Evolutionary conservation across 2,888 invertebrate genomes (phyloP), one percentile per base, ranked within the genome.

Genomic region (Drosophila affinis): DNA sequence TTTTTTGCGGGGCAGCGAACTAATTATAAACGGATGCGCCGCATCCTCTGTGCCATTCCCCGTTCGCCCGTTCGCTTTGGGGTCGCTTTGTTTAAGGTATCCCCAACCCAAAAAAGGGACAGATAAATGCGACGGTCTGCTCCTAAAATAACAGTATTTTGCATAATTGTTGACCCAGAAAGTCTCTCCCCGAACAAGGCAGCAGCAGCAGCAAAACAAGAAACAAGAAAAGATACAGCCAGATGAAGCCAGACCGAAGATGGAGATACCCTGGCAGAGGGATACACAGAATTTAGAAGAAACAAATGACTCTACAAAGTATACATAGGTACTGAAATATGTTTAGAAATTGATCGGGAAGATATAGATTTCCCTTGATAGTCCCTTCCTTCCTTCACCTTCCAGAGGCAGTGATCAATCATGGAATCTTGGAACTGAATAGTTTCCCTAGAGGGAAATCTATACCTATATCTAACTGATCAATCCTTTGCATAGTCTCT

Each of bases 81-180:
- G 44, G 52, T 34, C 49, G 62, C 67, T 72, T 79, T 76, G 77
- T 81, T 62, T 52, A 72, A 61, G 84, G 79, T 52, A 52, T 18
- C 9, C 47, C 72, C 72, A 60, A 72, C 71, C 68, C 70, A 60
- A 65, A 76, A 64, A 89, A 78, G 69, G 82, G 78, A 88, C 81
- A 88, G 89, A 89, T 85, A 86, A 85, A 88, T 86, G 88, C 78
- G 83, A 86, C 78, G 76, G 88, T 83, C 83, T 79, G 73, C 72
- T 80, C 71, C 69, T 76, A 87, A 80, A 81, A 83, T 77, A 88
- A 77, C 83, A 79, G 89, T 88, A 90, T 90, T 88, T 89, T 90
- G 87, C 84, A 89, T 89, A 90, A 90, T 87, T 89, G 90, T 88
- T 89, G 89, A 89, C 90, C 89, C 90, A 89, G 88, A 89, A 89